Evolutionary conservation across 2,797 vertebrate species (phyloP), one percentile per base, ranked within the genome.

Genomic region (Sebastes vulpes): DNA sequence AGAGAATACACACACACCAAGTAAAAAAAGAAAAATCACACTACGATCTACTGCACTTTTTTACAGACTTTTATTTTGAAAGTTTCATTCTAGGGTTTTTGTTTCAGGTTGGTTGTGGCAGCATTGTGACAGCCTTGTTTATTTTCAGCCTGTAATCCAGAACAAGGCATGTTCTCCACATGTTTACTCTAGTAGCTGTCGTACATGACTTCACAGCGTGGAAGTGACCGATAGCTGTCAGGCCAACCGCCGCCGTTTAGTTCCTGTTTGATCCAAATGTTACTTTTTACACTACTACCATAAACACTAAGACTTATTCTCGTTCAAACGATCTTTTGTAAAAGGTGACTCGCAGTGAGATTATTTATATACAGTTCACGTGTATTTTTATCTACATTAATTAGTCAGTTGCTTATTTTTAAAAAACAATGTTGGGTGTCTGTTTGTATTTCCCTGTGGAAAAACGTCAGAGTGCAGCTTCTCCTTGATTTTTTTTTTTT

Each of bases 351-450:
- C 31, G 32, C 67, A 77, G 63, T 50, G 59, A 85, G 31, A 50
- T 76, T 88, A 90, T 91, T 88, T 91, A 78, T 87, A 35, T 31
- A 61, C 58, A 67, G 28, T 59, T 85, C 31, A 66, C 35, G 1
- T 75, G 42, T 86, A 50, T 90, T 89, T 83, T 71, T 82, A 73
- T 77, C 71, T 54, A 64, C 67, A 72, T 56, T 65, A 81, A 81
- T 82, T 65, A 42, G 54, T 83, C 50, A 9, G 5, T 65, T 81
- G 31, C 35, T 56, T 72, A 14, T 72, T 81, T 88, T 85, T 64
- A 58, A 72, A 38, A 84, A 72, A n/a, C 28, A 59, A 53, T 63
- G 52, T 81, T 72, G 67, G 87, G 46, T 74, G 82, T 85, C 54
- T 79, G 64, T 85, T 87, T 81, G 48, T 63, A 59, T 77, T 82